Conservation (phyloP, 2,113 vertebrate genomes). For the Drymodes brunneopygia region DNA sequence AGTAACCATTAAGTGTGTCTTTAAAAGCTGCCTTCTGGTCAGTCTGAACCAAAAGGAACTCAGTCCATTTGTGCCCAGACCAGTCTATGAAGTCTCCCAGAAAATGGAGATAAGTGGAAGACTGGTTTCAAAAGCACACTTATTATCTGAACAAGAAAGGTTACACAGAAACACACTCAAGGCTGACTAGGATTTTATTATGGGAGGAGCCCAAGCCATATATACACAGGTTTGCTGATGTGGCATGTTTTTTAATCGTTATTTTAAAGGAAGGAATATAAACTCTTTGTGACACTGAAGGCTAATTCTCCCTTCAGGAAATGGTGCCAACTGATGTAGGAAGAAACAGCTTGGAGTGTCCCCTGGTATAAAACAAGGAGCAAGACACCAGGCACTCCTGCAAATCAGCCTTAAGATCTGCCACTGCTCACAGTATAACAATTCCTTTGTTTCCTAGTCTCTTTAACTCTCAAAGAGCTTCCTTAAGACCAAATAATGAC, state of each 20-base stretch:
- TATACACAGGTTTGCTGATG: not conserved
- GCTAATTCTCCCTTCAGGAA: not conserved
- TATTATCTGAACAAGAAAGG: not conserved
- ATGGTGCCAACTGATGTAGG: not conserved
- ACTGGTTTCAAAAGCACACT: not conserved
- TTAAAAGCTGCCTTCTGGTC: not conserved
- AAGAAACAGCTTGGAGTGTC: not conserved
- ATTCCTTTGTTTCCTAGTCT: not conserved
- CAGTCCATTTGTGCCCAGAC: not conserved
- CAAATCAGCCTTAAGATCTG: not conserved
- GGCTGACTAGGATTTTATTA: not conserved
- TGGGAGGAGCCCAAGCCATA: not conserved
- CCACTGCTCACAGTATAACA: not conserved
- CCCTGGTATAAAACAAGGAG: not conserved
- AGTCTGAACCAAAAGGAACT: not conserved
- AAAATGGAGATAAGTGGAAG: not conserved
- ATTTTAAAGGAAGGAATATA: not conserved
- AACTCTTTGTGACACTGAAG: not conserved
- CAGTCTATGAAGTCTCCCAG: not conserved
- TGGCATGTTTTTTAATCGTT: not conserved
- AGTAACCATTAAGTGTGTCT: not conserved
- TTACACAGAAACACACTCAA: not conserved
- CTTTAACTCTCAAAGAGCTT: not conserved
- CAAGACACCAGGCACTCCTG: not conserved
- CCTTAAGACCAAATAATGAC: not conserved